Evolutionary conservation across 1,140 invertebrate genomes (phyloP).

Genomic region (Pogonognathellus flavescens): DNA sequence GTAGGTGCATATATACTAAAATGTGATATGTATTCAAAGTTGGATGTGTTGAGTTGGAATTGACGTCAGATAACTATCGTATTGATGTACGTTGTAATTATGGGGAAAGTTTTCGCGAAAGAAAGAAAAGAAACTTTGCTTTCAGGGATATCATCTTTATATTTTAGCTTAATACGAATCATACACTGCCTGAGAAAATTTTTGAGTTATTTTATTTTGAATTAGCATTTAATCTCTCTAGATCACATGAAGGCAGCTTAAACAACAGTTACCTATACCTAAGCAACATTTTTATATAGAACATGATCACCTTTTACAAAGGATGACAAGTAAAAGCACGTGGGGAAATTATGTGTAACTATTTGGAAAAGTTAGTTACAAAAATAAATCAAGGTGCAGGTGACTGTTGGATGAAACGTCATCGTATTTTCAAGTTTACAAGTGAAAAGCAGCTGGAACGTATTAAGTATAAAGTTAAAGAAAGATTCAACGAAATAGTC

Average conservation of each 20-base stretch:
- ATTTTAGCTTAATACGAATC: background rate
- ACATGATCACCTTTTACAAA: background rate
- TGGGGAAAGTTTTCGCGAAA: slow-evolving; percentile 22
- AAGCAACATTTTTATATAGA: too few relatives aligned
- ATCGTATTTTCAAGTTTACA: slow-evolving; percentile 27
- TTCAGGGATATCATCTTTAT: slow-evolving; percentile 39
- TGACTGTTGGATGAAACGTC: slow-evolving; percentile 30
- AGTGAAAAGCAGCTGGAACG: slow-evolving; percentile 24
- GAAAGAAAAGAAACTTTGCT: slow-evolving; percentile 47
- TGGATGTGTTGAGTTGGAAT: slow-evolving; percentile 23
- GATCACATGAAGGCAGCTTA: too few relatives aligned
- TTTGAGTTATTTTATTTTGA: slow-evolving; percentile 37
- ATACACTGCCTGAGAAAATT: background rate
- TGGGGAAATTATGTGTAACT: background rate
- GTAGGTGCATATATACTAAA: background rate
- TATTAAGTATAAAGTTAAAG: slow-evolving; percentile 22
- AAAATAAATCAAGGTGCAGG: slow-evolving; percentile 36
- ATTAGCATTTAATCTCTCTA: too few relatives aligned
- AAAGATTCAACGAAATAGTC: slow-evolving; percentile 10
- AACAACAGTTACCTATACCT: too few relatives aligned
- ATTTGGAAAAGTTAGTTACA: slow-evolving; percentile 18
- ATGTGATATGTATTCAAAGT: slow-evolving; percentile 10
- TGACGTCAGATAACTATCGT: slow-evolving; percentile 40
- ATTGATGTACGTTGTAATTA: slow-evolving; percentile 31
- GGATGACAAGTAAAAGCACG: background rate